phyloP scores from a whole-genome alignment of 2,797 vertebrate species.

The Gymnothorax javanicus region DNA sequence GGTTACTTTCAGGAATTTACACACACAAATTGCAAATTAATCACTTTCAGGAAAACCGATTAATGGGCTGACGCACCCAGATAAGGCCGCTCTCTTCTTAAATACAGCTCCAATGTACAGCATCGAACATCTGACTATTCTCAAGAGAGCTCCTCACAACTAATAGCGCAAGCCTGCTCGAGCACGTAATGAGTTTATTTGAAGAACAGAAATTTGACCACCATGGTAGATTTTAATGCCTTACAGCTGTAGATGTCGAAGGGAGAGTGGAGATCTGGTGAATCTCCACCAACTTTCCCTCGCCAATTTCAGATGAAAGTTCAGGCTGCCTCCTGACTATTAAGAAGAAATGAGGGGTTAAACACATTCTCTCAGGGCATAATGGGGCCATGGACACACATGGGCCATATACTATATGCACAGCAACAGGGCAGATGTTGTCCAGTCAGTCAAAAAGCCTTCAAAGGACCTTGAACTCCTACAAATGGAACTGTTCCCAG shows the following conservation, averaged over 20 bases:
- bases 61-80: neutral
- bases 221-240: conserved; percentile 59
- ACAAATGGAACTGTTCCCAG: neutral
- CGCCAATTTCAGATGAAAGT: neutral
- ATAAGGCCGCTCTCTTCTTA: neutral
- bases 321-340: neutral
- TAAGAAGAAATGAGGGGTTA: neutral
- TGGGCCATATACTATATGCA: neutral
- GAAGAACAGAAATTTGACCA: conserved; percentile 56
- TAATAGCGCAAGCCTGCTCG: conserved; percentile 67
- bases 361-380: neutral
- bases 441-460: neutral
- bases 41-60: neutral
- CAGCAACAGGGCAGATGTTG: neutral
- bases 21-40: neutral
- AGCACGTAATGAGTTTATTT: conserved; percentile 62
- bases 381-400: neutral
- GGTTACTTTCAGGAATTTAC: neutral
- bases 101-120: neutral
- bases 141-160: conserved; percentile 59
- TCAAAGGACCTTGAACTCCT: neutral
- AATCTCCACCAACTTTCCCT: conserved; percentile 42
- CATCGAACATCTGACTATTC: conserved; percentile 36
- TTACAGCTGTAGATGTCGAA: conserved; percentile 65
- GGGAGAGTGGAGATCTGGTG: conserved; percentile 51